Evolutionary conservation across 2,888 invertebrate genomes (phyloP).

Genomic region (Micropterix aruncella): DNA sequence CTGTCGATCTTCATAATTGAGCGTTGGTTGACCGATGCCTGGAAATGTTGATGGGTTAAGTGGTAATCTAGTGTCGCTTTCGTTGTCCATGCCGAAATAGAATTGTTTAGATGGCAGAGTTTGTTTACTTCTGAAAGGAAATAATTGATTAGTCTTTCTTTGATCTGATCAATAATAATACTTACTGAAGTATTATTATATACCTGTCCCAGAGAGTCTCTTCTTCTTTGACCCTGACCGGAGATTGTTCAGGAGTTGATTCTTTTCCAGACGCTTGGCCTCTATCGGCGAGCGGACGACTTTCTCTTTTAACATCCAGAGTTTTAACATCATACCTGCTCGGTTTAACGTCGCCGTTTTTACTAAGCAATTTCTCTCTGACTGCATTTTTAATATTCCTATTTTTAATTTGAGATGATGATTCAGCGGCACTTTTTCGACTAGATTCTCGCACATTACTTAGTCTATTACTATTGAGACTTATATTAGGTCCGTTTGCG

Average conservation of each 20-base stretch:
- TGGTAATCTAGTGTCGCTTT: constrained; percentile 13
- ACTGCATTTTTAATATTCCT: constrained; percentile 8
- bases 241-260: constrained; percentile 45
- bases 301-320: constrained; percentile 6
- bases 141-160: too few species aligned
- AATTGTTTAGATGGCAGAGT: constrained; percentile 40
- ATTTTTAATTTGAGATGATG: constrained; percentile 14
- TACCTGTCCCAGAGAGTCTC: constrained; percentile 7
- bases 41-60: constrained; percentile 20
- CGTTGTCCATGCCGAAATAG: constrained; percentile 68
- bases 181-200: too few species aligned
- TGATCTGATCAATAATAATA: too few species aligned
- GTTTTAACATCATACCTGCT: constrained; percentile 5
- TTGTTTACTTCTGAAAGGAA: constrained; percentile 10
- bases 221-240: constrained; percentile 26
- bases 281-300: constrained; percentile 24
- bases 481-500: not conserved
- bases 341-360: constrained; percentile 19
- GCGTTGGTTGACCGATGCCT: constrained; percentile 9
- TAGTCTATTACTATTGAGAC: not conserved
- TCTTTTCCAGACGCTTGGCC: constrained; percentile 49
- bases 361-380: constrained; percentile 12
- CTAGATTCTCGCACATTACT: constrained; percentile 23
- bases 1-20: constrained; percentile 8
- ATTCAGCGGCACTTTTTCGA: constrained; percentile 20